Evolutionary conservation across 2,113 vertebrate species (phyloP).

Genomic region (Stigmatopora argus): DNA sequence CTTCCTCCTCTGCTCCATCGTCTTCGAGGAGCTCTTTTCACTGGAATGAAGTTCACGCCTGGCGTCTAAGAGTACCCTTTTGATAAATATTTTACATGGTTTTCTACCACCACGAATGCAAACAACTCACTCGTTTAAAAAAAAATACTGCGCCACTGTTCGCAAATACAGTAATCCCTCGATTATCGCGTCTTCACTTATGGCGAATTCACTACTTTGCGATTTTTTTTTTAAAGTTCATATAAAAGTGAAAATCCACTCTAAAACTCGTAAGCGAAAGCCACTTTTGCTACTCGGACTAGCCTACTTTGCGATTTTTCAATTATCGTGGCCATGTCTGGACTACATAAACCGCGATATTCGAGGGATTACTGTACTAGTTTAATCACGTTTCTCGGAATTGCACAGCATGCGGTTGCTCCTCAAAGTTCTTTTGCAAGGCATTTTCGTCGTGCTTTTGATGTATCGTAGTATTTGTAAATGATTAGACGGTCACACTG

Average conservation of each 20-base stretch:
- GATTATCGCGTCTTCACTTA: no score
- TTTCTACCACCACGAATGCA: constrained; percentile 44
- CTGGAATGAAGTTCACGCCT: background rate
- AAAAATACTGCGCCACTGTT: constrained; percentile 2
- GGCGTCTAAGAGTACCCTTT: constrained; percentile 29
- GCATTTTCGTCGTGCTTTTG: constrained; percentile 15
- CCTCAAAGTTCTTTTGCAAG: constrained; percentile 18
- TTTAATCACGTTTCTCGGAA: background rate
- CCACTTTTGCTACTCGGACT: no score
- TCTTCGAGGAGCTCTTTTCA: constrained; percentile 60
- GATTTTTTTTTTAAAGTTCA: no score
- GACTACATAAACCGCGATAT: no score
- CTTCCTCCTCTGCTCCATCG: constrained; percentile 72
- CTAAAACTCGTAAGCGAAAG: no score
- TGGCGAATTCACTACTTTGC: no score
- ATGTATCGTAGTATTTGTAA: constrained; percentile 27
- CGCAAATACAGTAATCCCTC: background rate
- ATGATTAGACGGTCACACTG: constrained; percentile 11
- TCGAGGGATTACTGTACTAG: background rate
- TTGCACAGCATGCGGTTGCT: constrained; percentile 19
- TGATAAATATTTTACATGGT: constrained; percentile 63
- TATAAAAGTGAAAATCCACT: no score
- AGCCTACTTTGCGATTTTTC: no score
- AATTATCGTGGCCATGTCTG: no score
- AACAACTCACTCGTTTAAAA: constrained; percentile 12